Base-by-base conservation (phyloP, 2,113 vertebrate species). In the Tyto alba region DNA sequence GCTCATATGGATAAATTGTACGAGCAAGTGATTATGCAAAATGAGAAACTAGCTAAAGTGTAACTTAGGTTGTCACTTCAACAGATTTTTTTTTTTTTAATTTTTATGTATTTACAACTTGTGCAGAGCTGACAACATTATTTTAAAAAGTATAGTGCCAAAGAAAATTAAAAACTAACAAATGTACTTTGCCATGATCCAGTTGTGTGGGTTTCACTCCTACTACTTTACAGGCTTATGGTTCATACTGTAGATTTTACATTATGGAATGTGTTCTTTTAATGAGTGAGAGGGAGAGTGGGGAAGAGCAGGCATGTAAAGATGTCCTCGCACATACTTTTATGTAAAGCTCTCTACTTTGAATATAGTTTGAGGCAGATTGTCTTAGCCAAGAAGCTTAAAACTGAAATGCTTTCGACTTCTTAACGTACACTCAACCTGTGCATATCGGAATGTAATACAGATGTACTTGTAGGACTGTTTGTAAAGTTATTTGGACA, bases 1-100 rank as follows among this genome's bases (percentile, higher is more conserved):
- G 77, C 74, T 96, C 12, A 12, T 94, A 85, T 75, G 74, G 69
- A 69, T 82, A 79, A 93, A 57, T 82, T 79, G 27, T 91, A 82
- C 57, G 56, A 87, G 73, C 25, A 79, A 95, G 48, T 93, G 74
- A 85, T 95, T 82, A 95, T 91, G 85, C 60, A 91, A 91, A 95
- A 91, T 67, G 73, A 87, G 64, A 86, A 93, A 75, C 73, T 85
- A 89, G 41, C 40, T 64, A 27, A 89, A 72, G 14, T 64, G 73
- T 79, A 73, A 62, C 74, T 85, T 72, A 64, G 25, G 17, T 72
- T 68, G 53, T 89, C 36, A 30, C 45, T 82, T 78, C 40, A 72
- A 68, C 43, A 82, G 15, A 14, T 59, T 3, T 50, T 55, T 29
- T 20, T 40, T 34, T 48, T 63, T 41, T 32, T 10, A 25, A n/a